Evolutionary conservation across 2,113 vertebrate species (phyloP), one percentile per base, ranked within the genome.

Genomic region (Antechinus stuartii): DNA sequence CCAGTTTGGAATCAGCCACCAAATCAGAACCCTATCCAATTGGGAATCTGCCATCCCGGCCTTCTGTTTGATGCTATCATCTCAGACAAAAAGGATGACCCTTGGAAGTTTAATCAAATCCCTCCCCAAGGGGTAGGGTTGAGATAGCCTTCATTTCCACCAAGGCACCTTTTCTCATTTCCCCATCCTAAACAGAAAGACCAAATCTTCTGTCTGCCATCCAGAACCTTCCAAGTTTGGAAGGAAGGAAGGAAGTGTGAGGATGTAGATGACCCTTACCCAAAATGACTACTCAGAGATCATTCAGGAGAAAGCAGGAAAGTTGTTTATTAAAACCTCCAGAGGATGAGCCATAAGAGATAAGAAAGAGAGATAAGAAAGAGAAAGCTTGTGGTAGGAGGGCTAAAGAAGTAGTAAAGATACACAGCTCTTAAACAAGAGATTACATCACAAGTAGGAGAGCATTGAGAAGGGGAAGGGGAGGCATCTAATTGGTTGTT

Each of bases 1-100:
- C 94, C 92, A 93, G 96, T 91, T 96, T 84, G 95, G 57, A 91
- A 68, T 12, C 91, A 90, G 76, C 30, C 47, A 92, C 46, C 61
- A 96, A 91, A 42, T 84, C n/a, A 1, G 16, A 84, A 84, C n/a
- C n/a, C 68, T 23, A 84, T 7, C 16, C 68, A 84, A 42, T n/a
- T 76, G 19, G 1, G 35, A 23, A 42, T 22, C 35, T 84, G 1
- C 19, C 6, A 2, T 84, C 16, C 19, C n/a, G 42, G 19, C n/a
- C n/a, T 14, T 84, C 19, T 8, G 0, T 14, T 84, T 23, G 16
- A 42, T 84, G 68, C 16, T 42, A 42, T 42, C 42, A 84, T 42
- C 19, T 23, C 16, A 42, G 68, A 42, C 35, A 84, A 46, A 24
- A n/a, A 47, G 93, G n/a, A 52, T 30, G 27, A 54, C 91, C 0